Conservation (phyloP, 2,888 invertebrate species). For the Anodontia alba region DNA sequence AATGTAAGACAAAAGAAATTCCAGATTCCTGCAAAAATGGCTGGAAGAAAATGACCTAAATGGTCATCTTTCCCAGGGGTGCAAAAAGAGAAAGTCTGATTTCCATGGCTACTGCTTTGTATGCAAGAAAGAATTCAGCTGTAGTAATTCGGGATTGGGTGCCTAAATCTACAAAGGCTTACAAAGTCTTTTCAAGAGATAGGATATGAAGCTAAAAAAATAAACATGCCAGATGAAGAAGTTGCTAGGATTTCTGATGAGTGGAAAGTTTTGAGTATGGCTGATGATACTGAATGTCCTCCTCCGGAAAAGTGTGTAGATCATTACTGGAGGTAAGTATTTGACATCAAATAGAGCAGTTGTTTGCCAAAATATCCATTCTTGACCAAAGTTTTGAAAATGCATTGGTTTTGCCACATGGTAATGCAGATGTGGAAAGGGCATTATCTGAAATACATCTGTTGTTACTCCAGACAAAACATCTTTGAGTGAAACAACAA, state of each 20-base stretch:
- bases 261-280: slow-evolving; percentile 5
- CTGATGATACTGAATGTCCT: neutral
- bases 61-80: too few relatives aligned
- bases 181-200: neutral
- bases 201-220: neutral
- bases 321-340: neutral
- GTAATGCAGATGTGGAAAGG: slow-evolving; percentile 49
- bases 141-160: neutral
- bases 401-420: slow-evolving; percentile 43
- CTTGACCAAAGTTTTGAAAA: slow-evolving; percentile 18
- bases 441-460: neutral
- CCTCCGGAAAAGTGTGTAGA: neutral
- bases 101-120: too few relatives aligned
- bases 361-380: neutral
- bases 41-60: too few relatives aligned
- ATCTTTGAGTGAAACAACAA: neutral
- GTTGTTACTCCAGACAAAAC: neutral
- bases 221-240: slow-evolving; percentile 3
- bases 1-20: too few relatives aligned
- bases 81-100: too few relatives aligned
- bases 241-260: neutral
- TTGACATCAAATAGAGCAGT: neutral
- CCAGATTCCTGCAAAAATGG: too few relatives aligned
- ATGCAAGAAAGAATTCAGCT: too few relatives aligned
- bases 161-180: neutral